phyloP scores from a whole-genome alignment of 2,113 vertebrate genomes.

The Lophura nycthemera region DNA sequence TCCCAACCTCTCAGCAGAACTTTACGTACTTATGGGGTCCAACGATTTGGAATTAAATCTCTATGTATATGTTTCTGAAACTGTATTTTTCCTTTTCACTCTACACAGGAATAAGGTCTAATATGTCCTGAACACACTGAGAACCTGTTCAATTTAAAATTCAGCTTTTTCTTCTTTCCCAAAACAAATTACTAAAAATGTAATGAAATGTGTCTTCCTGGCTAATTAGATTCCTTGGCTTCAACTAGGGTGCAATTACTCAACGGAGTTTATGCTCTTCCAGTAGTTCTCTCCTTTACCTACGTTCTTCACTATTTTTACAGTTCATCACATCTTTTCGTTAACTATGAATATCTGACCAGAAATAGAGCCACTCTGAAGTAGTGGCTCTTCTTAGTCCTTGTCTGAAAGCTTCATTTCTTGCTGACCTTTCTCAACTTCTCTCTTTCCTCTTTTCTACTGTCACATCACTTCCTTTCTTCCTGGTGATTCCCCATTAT shows the following conservation, averaged over 20 bases:
- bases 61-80: conserved; percentile 51
- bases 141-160: conserved; percentile 46
- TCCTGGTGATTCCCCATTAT: neutral
- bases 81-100: conserved; percentile 55
- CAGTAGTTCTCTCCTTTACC: neutral
- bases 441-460: neutral
- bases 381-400: neutral
- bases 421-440: neutral
- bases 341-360: neutral
- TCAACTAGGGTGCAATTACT: conserved; percentile 56
- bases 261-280: conserved; percentile 5
- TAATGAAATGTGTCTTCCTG: conserved; percentile 45
- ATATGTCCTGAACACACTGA: conserved; percentile 42
- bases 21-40: neutral
- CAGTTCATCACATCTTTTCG: neutral
- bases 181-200: conserved; percentile 63
- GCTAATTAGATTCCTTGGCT: conserved; percentile 51
- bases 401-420: neutral
- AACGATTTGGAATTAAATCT: conserved; percentile 17
- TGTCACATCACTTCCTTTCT: neutral
- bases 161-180: conserved; percentile 47
- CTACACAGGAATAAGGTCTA: conserved; percentile 52
- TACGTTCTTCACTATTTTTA: neutral
- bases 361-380: neutral
- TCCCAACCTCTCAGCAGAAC: neutral